These are phyloP conservation scores for Lutraria rhynchaena DNA, from an alignment of 1,140 invertebrate genomes.

Conservation along the genomic window DNA sequence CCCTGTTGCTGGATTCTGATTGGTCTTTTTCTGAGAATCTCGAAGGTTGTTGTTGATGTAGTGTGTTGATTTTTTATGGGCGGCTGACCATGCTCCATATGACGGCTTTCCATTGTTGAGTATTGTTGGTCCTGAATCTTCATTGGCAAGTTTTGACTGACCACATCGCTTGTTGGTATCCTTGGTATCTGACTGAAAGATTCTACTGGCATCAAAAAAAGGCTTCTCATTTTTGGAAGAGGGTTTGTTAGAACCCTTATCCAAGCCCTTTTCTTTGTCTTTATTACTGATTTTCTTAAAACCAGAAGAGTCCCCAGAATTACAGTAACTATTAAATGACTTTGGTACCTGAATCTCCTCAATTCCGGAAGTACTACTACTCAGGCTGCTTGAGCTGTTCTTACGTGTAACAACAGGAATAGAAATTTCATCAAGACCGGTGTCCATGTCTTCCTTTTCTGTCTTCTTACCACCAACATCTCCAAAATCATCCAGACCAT, in stretches of 20 bases:
- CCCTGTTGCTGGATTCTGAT: conserved; percentile 65
- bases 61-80: conserved; percentile 72
- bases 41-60: conserved; percentile 80
- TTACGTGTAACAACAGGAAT: conserved; percentile 33
- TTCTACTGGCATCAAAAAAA: conserved; percentile 77
- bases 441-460: conserved; percentile 19
- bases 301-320: conserved; percentile 19
- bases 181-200: conserved; percentile 73
- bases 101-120: conserved; percentile 78
- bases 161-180: conserved; percentile 57
- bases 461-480: conserved; percentile 35
- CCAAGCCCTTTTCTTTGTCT: conserved; percentile 42
- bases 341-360: conserved; percentile 70
- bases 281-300: conserved; percentile 60
- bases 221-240: conserved; percentile 55
- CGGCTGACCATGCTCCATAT: conserved; percentile 61
- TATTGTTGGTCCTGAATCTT: conserved; percentile 62
- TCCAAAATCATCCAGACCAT: conserved; percentile 59
- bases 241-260: not conserved
- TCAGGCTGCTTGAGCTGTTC: conserved; percentile 72
- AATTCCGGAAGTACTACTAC: conserved; percentile 72
- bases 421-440: conserved; percentile 28
- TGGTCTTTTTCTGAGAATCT: conserved; percentile 76
- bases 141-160: conserved; percentile 47
- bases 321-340: conserved; percentile 37